A percentile compares a stretch with the other conserved stretches of the same genome.
Evolutionary conservation across 2,113 vertebrate genomes (phyloP).

Genomic region (Aplodontia rufa): DNA sequence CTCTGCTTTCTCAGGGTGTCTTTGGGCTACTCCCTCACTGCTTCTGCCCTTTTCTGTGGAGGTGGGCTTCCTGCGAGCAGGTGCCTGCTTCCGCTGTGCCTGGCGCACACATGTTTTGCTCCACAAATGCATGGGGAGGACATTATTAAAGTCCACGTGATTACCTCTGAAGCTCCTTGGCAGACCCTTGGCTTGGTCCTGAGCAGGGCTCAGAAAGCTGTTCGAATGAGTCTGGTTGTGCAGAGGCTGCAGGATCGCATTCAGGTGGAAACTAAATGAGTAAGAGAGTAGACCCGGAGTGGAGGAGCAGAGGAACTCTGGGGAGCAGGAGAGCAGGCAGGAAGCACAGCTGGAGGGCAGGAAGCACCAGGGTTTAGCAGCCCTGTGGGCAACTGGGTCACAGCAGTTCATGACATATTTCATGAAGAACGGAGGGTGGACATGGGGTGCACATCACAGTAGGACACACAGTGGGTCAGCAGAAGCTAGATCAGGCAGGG

Average conservation of each 20-base stretch:
- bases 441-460: too few species aligned
- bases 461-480: too few species aligned
- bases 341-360: not conserved
- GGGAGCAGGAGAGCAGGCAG: not conserved
- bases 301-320: too few species aligned
- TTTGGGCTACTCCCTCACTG: not conserved
- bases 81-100: not conserved
- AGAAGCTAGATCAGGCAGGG: too few species aligned
- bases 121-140: fast-evolving
- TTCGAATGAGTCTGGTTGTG: not conserved
- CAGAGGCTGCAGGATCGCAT: too few species aligned
- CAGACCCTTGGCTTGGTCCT: not conserved
- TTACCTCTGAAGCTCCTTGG: not conserved
- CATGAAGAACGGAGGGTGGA: not conserved
- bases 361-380: not conserved
- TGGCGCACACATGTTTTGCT: not conserved
- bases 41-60: not conserved
- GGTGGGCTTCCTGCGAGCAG: not conserved
- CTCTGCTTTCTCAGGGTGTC: not conserved
- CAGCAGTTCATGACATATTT: not conserved
- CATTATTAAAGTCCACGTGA: not conserved
- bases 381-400: too few species aligned
- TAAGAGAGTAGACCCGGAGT: not conserved
- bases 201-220: not conserved
- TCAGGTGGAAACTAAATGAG: too few species aligned